Evolutionary conservation across 2,113 vertebrate species (phyloP).

Genomic region (Python bivittatus): DNA sequence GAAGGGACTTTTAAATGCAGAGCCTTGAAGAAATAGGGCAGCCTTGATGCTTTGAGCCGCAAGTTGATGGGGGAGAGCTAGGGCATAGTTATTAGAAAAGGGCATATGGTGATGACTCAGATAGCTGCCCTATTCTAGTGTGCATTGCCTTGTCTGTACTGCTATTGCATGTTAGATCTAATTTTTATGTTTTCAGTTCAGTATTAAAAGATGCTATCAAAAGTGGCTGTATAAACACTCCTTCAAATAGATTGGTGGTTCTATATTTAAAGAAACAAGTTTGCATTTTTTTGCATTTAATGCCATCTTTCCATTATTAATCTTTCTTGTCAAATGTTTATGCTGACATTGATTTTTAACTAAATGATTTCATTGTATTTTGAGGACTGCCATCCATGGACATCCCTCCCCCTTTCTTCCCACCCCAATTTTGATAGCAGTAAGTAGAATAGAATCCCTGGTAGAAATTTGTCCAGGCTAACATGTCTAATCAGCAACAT

Average conservation of each 20-base stretch:
- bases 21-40: too few species aligned
- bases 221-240: constrained; percentile 9
- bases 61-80: too few species aligned
- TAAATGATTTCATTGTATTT: constrained; percentile 49
- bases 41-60: too few species aligned
- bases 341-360: constrained; percentile 38
- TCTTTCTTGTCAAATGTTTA: constrained; percentile 32
- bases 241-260: constrained; percentile 1
- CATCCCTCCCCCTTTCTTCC: constrained; percentile 25
- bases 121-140: too few species aligned
- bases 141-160: too few species aligned
- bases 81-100: not conserved
- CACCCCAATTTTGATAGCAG: constrained; percentile 55
- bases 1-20: too few species aligned
- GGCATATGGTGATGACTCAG: too few species aligned
- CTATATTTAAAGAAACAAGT: not conserved
- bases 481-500: constrained; percentile 81
- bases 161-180: not conserved
- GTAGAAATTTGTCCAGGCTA: constrained; percentile 78
- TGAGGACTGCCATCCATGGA: constrained; percentile 48
- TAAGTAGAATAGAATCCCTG: constrained; percentile 71
- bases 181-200: not conserved
- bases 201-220: not conserved
- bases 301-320: constrained; percentile 40
- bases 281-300: not conserved